Conservation (phyloP, 2,113 vertebrate species). For the Vulpes ferrilata region DNA sequence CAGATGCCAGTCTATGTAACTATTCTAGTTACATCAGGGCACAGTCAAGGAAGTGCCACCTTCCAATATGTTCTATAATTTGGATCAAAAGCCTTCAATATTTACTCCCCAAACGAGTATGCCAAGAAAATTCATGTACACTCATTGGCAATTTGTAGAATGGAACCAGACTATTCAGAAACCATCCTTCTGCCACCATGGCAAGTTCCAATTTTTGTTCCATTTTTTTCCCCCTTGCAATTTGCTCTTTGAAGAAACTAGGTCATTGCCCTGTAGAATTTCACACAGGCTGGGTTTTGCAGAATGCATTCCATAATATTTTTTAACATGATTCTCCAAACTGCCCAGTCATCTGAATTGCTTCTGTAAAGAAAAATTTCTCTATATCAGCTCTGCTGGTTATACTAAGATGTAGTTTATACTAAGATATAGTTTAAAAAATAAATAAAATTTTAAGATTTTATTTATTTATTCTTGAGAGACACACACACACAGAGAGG, state of each 20-base stretch:
- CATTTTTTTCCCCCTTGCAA: background rate
- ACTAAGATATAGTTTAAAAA: background rate
- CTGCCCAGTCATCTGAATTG: background rate
- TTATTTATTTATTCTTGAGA: no score
- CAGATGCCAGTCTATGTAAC: background rate
- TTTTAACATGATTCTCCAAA: background rate
- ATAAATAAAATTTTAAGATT: no score
- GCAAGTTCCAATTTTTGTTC: background rate
- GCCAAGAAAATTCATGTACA: background rate
- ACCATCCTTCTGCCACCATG: background rate
- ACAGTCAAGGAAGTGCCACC: background rate
- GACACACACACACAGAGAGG: no score
- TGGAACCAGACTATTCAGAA: slow-evolving; percentile 20
- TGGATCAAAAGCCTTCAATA: slow-evolving; percentile 58
- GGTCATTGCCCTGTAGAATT: background rate
- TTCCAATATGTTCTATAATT: slow-evolving; percentile 45
- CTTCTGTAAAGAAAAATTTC: background rate
- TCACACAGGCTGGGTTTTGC: background rate
- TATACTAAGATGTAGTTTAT: background rate
- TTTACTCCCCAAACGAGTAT: slow-evolving; percentile 25
- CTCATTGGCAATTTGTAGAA: background rate
- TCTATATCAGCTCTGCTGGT: background rate
- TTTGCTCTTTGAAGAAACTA: slow-evolving; percentile 49
- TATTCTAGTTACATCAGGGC: background rate
- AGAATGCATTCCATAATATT: background rate